A percentile compares a stretch with the other conserved stretches of the same genome.
phyloP scores from a whole-genome alignment of 2,888 invertebrate species.

The Zootermopsis nevadensis region DNA sequence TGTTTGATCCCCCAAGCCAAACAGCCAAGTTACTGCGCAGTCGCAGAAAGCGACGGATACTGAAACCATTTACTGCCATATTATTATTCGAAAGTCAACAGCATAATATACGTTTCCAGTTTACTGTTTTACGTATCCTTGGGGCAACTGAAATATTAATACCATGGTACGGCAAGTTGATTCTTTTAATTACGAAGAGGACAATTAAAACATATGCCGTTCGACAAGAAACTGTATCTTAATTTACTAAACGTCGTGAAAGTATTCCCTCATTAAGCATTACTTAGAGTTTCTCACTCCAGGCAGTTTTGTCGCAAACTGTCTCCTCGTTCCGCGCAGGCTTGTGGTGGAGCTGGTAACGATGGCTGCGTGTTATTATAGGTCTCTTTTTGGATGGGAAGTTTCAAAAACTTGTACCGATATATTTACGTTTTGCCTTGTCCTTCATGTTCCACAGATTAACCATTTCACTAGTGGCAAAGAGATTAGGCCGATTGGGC shows the following conservation, averaged over 20 bases:
- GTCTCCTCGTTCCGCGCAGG: no score
- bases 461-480: no score
- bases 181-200: neutral
- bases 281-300: no score
- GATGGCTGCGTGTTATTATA: no score
- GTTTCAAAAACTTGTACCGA: no score
- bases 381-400: no score
- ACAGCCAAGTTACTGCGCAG: neutral
- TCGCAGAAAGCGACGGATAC: neutral
- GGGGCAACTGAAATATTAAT: neutral
- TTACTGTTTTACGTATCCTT: neutral
- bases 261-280: slow-evolving; percentile 2
- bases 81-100: neutral
- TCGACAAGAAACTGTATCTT: neutral
- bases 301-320: no score
- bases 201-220: slow-evolving; percentile 16
- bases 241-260: neutral
- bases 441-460: no score
- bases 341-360: no score
- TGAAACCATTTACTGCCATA: slow-evolving; percentile 18
- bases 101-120: neutral
- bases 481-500: no score
- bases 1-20: neutral
- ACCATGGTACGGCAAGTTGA: neutral
- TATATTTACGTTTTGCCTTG: no score